Evolutionary conservation across 2,113 vertebrate species (phyloP).

Genomic region (Amblyopsis rosae): DNA sequence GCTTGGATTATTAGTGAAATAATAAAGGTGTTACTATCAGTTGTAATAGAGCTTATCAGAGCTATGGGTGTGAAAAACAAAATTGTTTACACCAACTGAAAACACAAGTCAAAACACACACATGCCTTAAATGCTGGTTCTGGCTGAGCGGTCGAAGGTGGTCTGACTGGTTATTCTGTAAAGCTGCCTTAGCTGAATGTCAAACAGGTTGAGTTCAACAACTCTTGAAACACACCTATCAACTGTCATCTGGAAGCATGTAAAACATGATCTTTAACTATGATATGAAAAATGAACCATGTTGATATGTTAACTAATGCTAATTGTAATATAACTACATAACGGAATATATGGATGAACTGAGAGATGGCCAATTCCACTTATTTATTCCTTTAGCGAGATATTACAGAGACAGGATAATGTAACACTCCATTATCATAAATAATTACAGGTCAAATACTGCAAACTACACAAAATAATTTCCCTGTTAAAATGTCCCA

Average conservation of each 20-base stretch:
- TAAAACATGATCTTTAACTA: too few species aligned
- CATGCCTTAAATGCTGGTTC: background rate
- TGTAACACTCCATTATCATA: background rate
- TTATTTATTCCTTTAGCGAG: too few species aligned
- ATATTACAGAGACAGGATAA: too few species aligned
- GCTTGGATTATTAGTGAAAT: background rate
- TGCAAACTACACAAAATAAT: constrained; percentile 16
- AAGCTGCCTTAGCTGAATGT: constrained; percentile 17
- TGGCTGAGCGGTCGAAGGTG: background rate
- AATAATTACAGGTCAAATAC: background rate
- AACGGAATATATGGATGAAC: too few species aligned
- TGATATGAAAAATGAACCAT: too few species aligned
- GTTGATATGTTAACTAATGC: too few species aligned
- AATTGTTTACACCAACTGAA: too few species aligned
- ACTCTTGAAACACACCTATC: constrained; percentile 12
- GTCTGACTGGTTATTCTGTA: constrained; percentile 52
- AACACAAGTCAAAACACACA: too few species aligned
- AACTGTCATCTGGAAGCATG: constrained; percentile 3
- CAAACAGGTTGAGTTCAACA: constrained; percentile 51
- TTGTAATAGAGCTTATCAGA: too few species aligned
- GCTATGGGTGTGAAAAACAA: too few species aligned
- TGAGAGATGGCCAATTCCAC: too few species aligned
- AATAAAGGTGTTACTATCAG: background rate
- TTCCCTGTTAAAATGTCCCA: constrained; percentile 54
- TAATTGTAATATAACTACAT: too few species aligned